These are phyloP conservation scores for Candidula unifasciata DNA, from an alignment of 2,888 invertebrate species.

Conservation along the genomic window DNA sequence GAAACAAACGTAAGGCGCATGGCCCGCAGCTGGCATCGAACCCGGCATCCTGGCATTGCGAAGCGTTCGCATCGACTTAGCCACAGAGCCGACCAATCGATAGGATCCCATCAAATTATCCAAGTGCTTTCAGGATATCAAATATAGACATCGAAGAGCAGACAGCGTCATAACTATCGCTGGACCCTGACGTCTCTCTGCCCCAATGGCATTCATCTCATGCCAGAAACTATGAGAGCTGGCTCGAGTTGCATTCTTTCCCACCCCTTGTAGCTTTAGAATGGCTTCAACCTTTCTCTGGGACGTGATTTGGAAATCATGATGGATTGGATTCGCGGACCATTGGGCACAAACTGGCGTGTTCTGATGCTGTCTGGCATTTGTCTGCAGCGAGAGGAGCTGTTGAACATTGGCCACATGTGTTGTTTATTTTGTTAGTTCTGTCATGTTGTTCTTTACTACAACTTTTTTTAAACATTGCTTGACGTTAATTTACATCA, in stretches of 20 bases:
- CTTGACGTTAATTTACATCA: too few species aligned
- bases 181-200: background rate
- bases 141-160: background rate
- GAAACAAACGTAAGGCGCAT: too few species aligned
- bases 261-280: background rate
- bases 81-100: conserved; percentile 22
- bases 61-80: too few species aligned
- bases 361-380: background rate
- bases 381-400: too few species aligned
- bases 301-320: background rate
- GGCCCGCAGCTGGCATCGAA: too few species aligned
- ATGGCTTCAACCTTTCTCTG: background rate
- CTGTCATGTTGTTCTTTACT: too few species aligned
- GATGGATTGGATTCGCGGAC: background rate
- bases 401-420: too few species aligned
- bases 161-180: background rate
- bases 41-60: too few species aligned
- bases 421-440: too few species aligned
- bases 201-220: background rate
- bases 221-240: background rate
- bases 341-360: background rate
- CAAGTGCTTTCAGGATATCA: conserved; percentile 32
- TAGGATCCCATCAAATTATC: conserved; percentile 25
- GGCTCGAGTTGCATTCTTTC: background rate
- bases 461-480: too few species aligned